Conservation (phyloP, 1,140 invertebrate genomes). For the Drosophila trapezifrons region DNA sequence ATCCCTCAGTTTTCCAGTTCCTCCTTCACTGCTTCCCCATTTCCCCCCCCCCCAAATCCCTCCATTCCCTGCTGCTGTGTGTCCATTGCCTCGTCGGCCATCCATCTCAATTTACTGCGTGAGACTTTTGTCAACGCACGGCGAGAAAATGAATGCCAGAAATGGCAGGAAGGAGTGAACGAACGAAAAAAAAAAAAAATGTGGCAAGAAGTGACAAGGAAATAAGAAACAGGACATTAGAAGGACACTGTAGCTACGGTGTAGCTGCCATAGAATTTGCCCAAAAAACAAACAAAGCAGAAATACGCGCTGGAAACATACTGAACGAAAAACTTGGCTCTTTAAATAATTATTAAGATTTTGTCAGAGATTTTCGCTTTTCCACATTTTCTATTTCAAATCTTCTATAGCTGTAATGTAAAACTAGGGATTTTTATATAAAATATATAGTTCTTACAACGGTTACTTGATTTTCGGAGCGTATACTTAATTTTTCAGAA, state of each 20-base stretch:
- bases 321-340: too few species aligned
- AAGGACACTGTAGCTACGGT: slow-evolving; percentile 17
- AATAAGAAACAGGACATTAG: slow-evolving; percentile 20
- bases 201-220: neutral
- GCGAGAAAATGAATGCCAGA: slow-evolving; percentile 55
- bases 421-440: too few species aligned
- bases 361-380: neutral
- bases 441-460: too few species aligned
- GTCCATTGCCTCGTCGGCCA: slow-evolving; percentile 23
- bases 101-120: slow-evolving; percentile 65
- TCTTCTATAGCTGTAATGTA: too few species aligned
- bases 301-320: too few species aligned
- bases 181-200: neutral
- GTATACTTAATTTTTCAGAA: neutral
- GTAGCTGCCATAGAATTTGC: neutral
- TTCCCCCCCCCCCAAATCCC: neutral
- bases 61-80: neutral
- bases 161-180: slow-evolving; percentile 17
- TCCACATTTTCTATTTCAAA: too few species aligned
- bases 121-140: slow-evolving; percentile 62
- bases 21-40: neutral
- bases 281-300: neutral
- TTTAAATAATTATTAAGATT: neutral
- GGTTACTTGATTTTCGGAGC: too few species aligned
- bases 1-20: slow-evolving; percentile 3